Evolutionary conservation across 2,888 invertebrate species (phyloP).

Genomic region (Anagyrus pseudococci): DNA sequence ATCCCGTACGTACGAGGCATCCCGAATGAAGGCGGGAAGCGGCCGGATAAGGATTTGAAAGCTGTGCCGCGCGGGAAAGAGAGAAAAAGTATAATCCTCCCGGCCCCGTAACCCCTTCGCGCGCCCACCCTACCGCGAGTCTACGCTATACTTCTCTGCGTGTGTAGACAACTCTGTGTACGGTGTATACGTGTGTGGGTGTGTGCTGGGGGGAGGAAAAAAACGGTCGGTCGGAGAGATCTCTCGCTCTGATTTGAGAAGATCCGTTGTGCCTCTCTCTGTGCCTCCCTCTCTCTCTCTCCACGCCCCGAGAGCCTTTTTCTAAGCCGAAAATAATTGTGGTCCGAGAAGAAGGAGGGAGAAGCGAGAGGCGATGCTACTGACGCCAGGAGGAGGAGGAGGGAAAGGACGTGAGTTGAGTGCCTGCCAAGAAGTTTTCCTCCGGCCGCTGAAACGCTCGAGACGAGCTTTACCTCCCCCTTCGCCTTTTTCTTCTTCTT

Average conservation of each 20-base stretch:
- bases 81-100: conserved; percentile 39
- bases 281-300: too few species aligned
- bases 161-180: too few species aligned
- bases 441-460: conserved; percentile 1
- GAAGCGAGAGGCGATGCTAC: conserved; percentile 8
- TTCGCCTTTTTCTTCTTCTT: not conserved
- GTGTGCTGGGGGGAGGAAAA: conserved; percentile 36
- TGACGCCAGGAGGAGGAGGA: conserved; percentile 22
- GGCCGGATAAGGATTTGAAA: conserved; percentile 5
- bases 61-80: conserved; percentile 22
- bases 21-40: conserved; percentile 8
- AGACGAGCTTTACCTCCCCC: conserved; percentile 5
- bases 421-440: conserved; percentile 48
- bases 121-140: too few species aligned
- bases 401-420: conserved; percentile 49
- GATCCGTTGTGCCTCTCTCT: conserved; percentile 38
- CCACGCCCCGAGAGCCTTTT: conserved; percentile 30
- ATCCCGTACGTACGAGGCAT: conserved; percentile 11
- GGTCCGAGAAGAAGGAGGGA: conserved; percentile 31
- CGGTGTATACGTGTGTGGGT: conserved; percentile 29
- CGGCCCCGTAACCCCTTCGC: too few species aligned
- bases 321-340: conserved; percentile 56
- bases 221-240: conserved; percentile 34
- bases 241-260: conserved; percentile 44
- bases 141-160: too few species aligned